Percentiles rank a stretch among this genome's conserved stretches.
Evolutionary conservation across 2,888 invertebrate genomes (phyloP).

Genomic region (Ichneumoninae sp.): DNA sequence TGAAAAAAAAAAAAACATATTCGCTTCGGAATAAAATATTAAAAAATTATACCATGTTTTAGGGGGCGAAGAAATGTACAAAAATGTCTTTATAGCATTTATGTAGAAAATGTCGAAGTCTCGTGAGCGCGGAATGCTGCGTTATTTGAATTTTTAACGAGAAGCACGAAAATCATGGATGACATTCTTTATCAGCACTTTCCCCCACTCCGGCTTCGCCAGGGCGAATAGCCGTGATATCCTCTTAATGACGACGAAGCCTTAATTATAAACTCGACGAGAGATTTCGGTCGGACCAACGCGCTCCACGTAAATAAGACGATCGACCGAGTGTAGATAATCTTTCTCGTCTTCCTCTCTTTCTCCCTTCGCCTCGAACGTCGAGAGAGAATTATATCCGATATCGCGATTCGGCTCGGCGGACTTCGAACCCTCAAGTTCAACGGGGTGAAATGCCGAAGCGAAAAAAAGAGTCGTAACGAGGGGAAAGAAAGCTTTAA

Average conservation of each 20-base stretch:
- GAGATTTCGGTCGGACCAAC: slow-evolving; percentile 23
- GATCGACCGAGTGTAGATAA: slow-evolving; percentile 26
- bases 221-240: neutral
- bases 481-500: neutral
- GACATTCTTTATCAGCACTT: slow-evolving; percentile 5
- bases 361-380: neutral
- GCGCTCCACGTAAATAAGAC: slow-evolving; percentile 5
- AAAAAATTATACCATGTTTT: too few relatives aligned
- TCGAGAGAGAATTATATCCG: slow-evolving; percentile 20
- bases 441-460: slow-evolving; percentile 26
- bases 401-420: slow-evolving; percentile 33
- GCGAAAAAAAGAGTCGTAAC: neutral
- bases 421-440: slow-evolving; percentile 44
- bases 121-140: neutral
- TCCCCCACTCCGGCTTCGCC: neutral
- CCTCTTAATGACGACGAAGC: slow-evolving; percentile 12
- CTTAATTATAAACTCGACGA: slow-evolving; percentile 30
- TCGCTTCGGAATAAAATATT: too few relatives aligned
- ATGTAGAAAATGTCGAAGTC: neutral
- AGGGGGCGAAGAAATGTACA: too few relatives aligned
- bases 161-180: slow-evolving; percentile 13
- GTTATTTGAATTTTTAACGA: neutral
- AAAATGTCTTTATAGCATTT: too few relatives aligned
- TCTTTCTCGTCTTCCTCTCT: slow-evolving; percentile 9
- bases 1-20: too few relatives aligned